A percentile compares a stretch with the other conserved stretches of the same genome.
These are phyloP conservation scores for Noctua fimbriata DNA, from an alignment of 2,888 invertebrate species.

Conservation along the genomic window DNA sequence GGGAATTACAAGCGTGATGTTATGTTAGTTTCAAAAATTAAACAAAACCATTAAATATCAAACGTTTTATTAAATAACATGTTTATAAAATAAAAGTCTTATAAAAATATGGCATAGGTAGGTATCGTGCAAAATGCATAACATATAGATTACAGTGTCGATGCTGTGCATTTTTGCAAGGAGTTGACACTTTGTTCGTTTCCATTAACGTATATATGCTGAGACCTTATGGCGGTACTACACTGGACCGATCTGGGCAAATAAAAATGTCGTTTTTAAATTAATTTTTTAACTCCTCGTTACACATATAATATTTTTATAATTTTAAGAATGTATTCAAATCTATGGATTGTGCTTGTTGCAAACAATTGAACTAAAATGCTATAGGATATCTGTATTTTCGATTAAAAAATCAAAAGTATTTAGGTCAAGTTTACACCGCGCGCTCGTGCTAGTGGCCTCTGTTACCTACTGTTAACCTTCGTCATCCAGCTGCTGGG, in stretches of 20 bases:
- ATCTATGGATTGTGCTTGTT: no score
- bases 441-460: neutral
- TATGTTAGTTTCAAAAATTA: neutral
- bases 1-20: no score
- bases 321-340: no score
- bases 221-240: no score
- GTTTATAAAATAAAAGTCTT: conserved; percentile 3
- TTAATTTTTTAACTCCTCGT: no score
- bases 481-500: neutral
- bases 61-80: neutral
- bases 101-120: neutral
- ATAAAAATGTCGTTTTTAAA: no score
- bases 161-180: neutral
- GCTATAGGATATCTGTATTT: neutral
- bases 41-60: neutral
- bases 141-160: neutral
- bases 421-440: neutral
- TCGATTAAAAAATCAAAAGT: neutral
- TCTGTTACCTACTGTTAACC: neutral
- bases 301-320: no score
- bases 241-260: no score
- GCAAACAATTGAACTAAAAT: no score
- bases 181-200: neutral
- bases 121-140: neutral
- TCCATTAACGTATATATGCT: neutral